phyloP scores from a whole-genome alignment of 2,797 vertebrate genomes.

The Oreortyx pictus region DNA sequence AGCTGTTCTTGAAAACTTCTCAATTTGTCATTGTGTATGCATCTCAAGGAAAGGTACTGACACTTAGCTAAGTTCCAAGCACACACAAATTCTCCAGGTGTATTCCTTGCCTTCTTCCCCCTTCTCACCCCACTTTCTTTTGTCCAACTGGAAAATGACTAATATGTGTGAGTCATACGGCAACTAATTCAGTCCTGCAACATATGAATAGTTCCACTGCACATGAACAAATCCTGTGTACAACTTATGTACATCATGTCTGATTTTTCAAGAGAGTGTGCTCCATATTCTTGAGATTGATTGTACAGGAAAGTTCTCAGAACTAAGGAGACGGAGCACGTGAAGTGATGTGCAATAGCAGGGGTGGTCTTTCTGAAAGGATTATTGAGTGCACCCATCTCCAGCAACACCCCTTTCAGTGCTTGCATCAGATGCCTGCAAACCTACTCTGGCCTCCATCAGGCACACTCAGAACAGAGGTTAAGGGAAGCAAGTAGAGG shows the following conservation, averaged over 20 bases:
- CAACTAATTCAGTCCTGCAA: neutral
- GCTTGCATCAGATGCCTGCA: neutral
- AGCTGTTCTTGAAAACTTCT: constrained; percentile 11
- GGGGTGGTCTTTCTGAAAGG: neutral
- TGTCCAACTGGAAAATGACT: neutral
- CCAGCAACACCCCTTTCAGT: neutral
- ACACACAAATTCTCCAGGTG: neutral
- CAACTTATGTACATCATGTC: neutral
- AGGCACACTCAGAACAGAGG: neutral
- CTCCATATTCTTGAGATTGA: neutral
- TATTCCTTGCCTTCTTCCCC: neutral
- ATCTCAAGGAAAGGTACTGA: constrained; percentile 2
- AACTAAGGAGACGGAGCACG: neutral
- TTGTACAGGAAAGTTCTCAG: neutral
- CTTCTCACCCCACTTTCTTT: neutral
- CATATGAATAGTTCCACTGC: neutral
- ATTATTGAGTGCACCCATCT: neutral
- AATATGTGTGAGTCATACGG: neutral
- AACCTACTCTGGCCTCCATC: neutral
- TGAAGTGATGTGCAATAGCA: neutral
- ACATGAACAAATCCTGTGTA: neutral
- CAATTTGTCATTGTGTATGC: neutral
- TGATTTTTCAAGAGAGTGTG: neutral
- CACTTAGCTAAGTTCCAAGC: neutral
- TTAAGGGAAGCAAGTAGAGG: neutral